These are phyloP conservation scores for Chitala chitala DNA, from an alignment of 2,113 vertebrate genomes.

Conservation along the genomic window DNA sequence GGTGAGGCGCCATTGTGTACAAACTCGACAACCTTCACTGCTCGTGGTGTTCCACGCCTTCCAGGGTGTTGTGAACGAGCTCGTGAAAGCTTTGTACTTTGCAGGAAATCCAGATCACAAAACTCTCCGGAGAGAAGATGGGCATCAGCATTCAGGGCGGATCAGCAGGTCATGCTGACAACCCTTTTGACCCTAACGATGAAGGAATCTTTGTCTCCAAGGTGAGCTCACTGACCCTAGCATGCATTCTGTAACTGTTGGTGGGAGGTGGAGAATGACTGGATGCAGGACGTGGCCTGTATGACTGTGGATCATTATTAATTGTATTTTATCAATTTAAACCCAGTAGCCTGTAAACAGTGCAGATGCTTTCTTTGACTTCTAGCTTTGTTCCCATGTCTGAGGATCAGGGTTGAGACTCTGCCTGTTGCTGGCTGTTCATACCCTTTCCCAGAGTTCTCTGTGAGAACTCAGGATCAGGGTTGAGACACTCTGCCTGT, in stretches of 20 bases:
- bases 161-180: conserved; percentile 87
- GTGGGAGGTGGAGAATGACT: too few relatives aligned
- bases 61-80: not conserved
- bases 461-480: too few relatives aligned
- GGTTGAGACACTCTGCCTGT: not conserved
- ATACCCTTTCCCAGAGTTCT: too few relatives aligned
- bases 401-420: too few relatives aligned
- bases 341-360: too few relatives aligned
- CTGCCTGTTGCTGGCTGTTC: too few relatives aligned
- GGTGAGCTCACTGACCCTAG: conserved; percentile 55
- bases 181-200: conserved; percentile 86
- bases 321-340: too few relatives aligned
- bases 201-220: conserved; percentile 98
- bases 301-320: too few relatives aligned
- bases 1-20: conserved; percentile 45
- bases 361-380: too few relatives aligned
- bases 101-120: conserved; percentile 84
- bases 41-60: not conserved
- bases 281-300: too few relatives aligned
- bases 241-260: too few relatives aligned
- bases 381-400: too few relatives aligned
- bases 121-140: conserved; percentile 86
- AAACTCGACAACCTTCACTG: not conserved
- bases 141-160: conserved; percentile 94
- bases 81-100: not conserved